Conservation (phyloP, 1,140 invertebrate genomes). For the Drosophila pseudoobscura region DNA sequence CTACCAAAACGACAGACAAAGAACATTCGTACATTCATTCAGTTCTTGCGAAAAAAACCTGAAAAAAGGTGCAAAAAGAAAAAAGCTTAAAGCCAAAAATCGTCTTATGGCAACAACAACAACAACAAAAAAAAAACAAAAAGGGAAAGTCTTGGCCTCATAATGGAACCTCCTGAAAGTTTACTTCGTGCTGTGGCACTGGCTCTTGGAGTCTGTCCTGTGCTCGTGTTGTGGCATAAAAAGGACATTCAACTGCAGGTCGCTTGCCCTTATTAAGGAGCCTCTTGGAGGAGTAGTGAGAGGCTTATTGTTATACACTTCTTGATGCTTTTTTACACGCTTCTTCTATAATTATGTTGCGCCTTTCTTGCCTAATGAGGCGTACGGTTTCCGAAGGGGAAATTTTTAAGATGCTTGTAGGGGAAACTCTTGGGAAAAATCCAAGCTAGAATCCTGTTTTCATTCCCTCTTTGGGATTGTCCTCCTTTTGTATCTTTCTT, state of each 20-base stretch:
- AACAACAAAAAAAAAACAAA: slow-evolving; percentile 17
- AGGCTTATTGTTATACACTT: slow-evolving; percentile 39
- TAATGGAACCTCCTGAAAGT: slow-evolving; percentile 29
- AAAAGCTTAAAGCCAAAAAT: slow-evolving; percentile 34
- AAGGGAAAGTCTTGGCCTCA: slow-evolving; percentile 57
- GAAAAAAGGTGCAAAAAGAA: slow-evolving; percentile 19
- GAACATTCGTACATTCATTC: too few relatives aligned
- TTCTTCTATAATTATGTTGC: slow-evolving; percentile 38
- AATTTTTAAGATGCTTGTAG: slow-evolving; percentile 15
- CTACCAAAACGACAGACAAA: neutral
- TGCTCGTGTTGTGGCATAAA: slow-evolving; percentile 59
- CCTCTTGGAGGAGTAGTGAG: too few relatives aligned
- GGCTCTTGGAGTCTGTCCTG: slow-evolving; percentile 4
- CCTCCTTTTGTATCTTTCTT: too few relatives aligned
- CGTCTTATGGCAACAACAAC: slow-evolving; percentile 8
- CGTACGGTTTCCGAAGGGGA: slow-evolving; percentile 32
- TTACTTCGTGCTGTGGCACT: slow-evolving; percentile 22
- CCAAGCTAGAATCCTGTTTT: neutral
- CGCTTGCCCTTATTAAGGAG: slow-evolving; percentile 20
- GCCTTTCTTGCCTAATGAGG: slow-evolving; percentile 48
- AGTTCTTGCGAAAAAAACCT: too few relatives aligned
- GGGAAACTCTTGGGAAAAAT: slow-evolving; percentile 1
- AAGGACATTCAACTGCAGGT: slow-evolving; percentile 75
- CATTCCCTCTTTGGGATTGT: too few relatives aligned
- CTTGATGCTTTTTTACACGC: neutral